Evolutionary conservation across 2,113 vertebrate species (phyloP).

Genomic region (Lathamus discolor): DNA sequence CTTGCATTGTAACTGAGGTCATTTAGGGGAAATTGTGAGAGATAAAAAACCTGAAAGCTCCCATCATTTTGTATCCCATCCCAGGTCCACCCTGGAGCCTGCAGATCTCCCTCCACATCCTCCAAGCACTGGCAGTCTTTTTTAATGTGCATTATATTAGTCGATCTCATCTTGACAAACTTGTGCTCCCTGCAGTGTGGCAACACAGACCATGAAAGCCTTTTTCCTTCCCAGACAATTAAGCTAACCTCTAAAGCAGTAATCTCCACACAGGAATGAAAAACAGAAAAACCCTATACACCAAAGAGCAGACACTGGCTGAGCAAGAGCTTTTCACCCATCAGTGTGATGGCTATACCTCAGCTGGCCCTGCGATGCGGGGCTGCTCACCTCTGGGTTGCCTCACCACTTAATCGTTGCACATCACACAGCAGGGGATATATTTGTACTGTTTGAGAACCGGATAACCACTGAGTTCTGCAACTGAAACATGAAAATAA

Average conservation of each 20-base stretch:
- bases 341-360: background rate
- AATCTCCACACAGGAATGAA: background rate
- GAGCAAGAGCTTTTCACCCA: background rate
- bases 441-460: background rate
- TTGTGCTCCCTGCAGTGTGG: background rate
- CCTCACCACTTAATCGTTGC: background rate
- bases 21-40: background rate
- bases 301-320: background rate
- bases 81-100: background rate
- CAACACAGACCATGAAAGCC: background rate
- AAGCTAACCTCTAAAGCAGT: background rate
- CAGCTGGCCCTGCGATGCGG: rapidly evolving
- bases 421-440: background rate
- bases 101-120: background rate
- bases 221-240: background rate
- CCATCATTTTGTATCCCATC: background rate
- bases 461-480: background rate
- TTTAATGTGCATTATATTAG: background rate
- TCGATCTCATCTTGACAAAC: background rate
- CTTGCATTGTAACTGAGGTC: background rate
- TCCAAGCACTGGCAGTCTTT: background rate
- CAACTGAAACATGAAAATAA: background rate
- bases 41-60: background rate
- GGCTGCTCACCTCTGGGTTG: background rate
- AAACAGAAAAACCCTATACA: rapidly evolving